phyloP scores from a whole-genome alignment of 2,113 vertebrate genomes.

The Eidolon helvum region DNA sequence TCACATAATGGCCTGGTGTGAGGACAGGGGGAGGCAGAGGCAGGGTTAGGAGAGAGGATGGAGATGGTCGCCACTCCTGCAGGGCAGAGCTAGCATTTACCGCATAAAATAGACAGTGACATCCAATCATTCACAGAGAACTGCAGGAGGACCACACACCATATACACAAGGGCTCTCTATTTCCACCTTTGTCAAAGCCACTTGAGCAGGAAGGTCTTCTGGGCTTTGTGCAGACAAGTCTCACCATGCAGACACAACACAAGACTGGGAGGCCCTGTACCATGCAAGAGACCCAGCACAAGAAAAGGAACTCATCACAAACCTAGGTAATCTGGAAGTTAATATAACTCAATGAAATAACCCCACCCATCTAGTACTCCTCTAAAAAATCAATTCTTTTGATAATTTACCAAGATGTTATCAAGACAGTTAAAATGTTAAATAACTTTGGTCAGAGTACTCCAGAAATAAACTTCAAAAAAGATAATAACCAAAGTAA shows the following conservation, averaged over 20 bases:
- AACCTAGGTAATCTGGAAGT: background rate
- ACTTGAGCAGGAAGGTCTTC: background rate
- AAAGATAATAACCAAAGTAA: background rate
- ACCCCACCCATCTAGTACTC: background rate
- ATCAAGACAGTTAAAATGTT: background rate
- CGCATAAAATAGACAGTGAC: background rate
- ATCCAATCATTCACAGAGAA: background rate
- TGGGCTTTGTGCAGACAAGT: background rate
- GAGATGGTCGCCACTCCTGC: background rate
- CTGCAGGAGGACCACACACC: background rate
- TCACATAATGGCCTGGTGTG: background rate
- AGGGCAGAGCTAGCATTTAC: background rate
- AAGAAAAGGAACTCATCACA: background rate
- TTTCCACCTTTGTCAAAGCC: background rate
- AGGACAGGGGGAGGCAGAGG: background rate
- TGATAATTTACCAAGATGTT: background rate
- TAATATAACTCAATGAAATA: background rate
- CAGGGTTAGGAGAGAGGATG: background rate
- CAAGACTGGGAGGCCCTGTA: background rate
- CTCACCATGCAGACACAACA: background rate
- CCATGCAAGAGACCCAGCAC: accelerated
- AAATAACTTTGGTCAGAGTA: background rate
- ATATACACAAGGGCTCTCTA: background rate
- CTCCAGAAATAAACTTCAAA: background rate
- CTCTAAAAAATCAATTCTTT: background rate